A percentile compares a stretch with the other conserved stretches of the same genome.
Conservation (phyloP, 2,888 invertebrate species). For the Xestia c-nigrum region DNA sequence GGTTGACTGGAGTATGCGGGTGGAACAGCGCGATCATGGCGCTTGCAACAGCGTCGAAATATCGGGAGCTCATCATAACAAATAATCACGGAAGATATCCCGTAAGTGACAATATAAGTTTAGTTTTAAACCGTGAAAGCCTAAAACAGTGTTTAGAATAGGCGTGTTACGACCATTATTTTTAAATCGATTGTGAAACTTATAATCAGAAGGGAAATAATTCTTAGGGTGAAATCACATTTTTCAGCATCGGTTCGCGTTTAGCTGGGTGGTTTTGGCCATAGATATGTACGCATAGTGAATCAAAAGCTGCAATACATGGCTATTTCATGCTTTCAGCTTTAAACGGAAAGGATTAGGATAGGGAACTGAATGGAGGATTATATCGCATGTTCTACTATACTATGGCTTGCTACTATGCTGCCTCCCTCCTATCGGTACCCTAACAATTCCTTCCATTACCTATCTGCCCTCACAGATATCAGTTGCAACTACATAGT, state of each 20-base stretch:
- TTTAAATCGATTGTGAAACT: neutral
- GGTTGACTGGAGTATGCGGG: no score
- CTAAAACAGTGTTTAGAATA: no score
- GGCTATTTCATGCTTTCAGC: neutral
- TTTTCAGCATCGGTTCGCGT: neutral
- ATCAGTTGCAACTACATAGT: neutral
- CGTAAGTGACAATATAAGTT: no score
- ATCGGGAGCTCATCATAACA: no score
- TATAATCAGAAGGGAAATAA: neutral
- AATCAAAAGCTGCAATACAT: neutral
- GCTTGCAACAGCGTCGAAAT: no score
- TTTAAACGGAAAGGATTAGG: neutral
- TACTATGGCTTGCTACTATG: neutral
- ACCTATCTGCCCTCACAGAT: neutral
- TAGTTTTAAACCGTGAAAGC: no score
- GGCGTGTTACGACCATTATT: neutral
- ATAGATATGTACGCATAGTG: neutral
- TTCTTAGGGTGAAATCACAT: neutral
- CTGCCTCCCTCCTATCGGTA: neutral
- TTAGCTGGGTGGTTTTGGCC: neutral
- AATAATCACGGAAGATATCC: no score
- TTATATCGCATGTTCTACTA: neutral
- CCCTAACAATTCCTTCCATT: neutral
- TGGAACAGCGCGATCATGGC: no score
- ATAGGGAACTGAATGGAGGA: neutral